Evolutionary conservation across 2,888 invertebrate species (phyloP).

Genomic region (Phrixothrix hirtus): DNA sequence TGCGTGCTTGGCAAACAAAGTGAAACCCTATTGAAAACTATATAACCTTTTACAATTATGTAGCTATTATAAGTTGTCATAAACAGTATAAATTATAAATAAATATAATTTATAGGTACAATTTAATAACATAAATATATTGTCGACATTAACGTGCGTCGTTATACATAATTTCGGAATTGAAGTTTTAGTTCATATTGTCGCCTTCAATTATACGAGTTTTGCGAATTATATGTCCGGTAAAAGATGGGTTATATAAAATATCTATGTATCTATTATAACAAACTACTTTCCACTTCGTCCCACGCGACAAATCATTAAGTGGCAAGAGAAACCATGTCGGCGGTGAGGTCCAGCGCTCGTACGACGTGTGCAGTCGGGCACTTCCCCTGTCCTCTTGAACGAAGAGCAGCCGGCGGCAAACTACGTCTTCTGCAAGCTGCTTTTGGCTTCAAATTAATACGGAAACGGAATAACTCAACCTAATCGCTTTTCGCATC

Average conservation of each 20-base stretch:
- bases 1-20: too few relatives aligned
- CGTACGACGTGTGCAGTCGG: constrained; percentile 37
- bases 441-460: constrained; percentile 23
- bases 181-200: too few relatives aligned
- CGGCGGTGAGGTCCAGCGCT: constrained; percentile 34
- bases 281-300: constrained; percentile 35
- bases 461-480: constrained; percentile 3
- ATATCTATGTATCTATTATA: constrained; percentile 35
- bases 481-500: constrained; percentile 19
- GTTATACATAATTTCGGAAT: too few relatives aligned
- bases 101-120: too few relatives aligned
- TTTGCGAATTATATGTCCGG: too few relatives aligned
- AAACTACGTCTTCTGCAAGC: constrained; percentile 25
- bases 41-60: too few relatives aligned
- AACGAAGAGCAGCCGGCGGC: constrained; percentile 31
- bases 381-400: constrained; percentile 35
- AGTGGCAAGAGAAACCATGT: constrained; percentile 40
- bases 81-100: too few relatives aligned
- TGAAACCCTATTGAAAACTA: too few relatives aligned
- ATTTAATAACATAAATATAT: too few relatives aligned
- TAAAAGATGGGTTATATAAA: constrained; percentile 27
- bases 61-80: too few relatives aligned
- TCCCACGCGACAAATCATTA: constrained; percentile 39
- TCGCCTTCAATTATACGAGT: too few relatives aligned
- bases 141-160: too few relatives aligned